phyloP scores from a whole-genome alignment of 1,140 invertebrate species.

The Macrosteles quadrilineatus region DNA sequence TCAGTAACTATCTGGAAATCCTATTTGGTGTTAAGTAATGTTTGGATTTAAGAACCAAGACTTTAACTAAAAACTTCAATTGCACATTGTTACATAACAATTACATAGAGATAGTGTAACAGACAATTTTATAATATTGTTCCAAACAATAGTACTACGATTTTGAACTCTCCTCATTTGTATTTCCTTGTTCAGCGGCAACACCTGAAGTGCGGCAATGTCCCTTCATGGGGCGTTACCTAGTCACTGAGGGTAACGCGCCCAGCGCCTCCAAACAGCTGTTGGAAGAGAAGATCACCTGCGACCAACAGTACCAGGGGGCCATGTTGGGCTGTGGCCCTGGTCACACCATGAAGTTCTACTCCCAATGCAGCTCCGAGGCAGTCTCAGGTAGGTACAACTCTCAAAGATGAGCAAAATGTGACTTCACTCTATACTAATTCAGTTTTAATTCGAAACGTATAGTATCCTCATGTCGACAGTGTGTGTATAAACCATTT shows the following conservation, averaged over 20 bases:
- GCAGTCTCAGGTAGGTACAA: conserved; percentile 28
- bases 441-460: too few species aligned
- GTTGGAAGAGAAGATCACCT: conserved; percentile 12
- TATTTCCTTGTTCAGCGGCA: conserved; percentile 33
- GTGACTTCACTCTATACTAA: too few species aligned
- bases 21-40: too few species aligned
- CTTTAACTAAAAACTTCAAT: too few species aligned
- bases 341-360: conserved; percentile 64
- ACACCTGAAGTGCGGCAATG: conserved; percentile 36
- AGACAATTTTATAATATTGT: too few species aligned
- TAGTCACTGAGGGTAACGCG: conserved; percentile 34
- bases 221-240: conserved; percentile 39
- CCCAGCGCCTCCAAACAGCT: conserved; percentile 23
- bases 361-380: conserved; percentile 58
- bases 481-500: too few species aligned
- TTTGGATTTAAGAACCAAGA: too few species aligned
- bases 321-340: conserved; percentile 34
- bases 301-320: conserved; percentile 23
- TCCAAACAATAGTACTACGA: too few species aligned
- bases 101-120: too few species aligned
- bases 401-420: neutral
- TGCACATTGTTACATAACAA: too few species aligned
- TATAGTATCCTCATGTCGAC: too few species aligned
- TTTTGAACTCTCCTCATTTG: neutral
- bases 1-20: too few species aligned